Evolutionary conservation across 1,140 invertebrate genomes (phyloP), one percentile per base, ranked within the genome.

Genomic region (Zaprionus inermis): DNA sequence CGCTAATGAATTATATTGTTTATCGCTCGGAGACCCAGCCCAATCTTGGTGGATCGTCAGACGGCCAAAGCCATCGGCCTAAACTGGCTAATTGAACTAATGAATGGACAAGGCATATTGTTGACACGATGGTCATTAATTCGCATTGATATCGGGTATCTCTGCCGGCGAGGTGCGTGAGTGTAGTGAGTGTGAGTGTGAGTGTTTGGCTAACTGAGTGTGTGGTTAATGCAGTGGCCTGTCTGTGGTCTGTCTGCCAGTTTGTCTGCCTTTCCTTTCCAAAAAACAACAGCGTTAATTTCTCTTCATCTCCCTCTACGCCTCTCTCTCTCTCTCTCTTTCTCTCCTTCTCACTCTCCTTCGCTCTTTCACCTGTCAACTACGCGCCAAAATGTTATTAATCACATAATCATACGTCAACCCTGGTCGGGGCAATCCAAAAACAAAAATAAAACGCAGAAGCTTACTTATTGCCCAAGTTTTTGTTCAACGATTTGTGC

Each of bases 1-100:
- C 83, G 83, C 82, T 88, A 86, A 88, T 86, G 76, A 88, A 88
- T 83, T 86, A 79, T 88, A 75, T 79, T 74, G 61, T 72, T 55
- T 61, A 75, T 75, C 66, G 46, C 54, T 55, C 46, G 44, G 63
- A 32, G n/a, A 30, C 28, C 30, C 70, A 38, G 30, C 28, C 63
- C 70, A 56, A 57, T 20, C 61, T n/a, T n/a, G 60, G 41, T 61
- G 76, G 51, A 51, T 51, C 51, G 74, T 41, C 64, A 54, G 30
- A 49, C 67, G 67, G 60, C 56, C 34, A 10, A 18, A 55, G 12
- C 14, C 18, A n/a, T 34, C 30, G 59, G 57, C 41, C 46, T 64
- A 69, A 65, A 64, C 73, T 59, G 75, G 78, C 67, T 85, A 85
- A 85, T 86, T 86, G 82, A 86, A 79, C 79, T 76, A 85, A 85